Conservation (phyloP, 2,113 vertebrate species). For the Aptenodytes patagonicus region DNA sequence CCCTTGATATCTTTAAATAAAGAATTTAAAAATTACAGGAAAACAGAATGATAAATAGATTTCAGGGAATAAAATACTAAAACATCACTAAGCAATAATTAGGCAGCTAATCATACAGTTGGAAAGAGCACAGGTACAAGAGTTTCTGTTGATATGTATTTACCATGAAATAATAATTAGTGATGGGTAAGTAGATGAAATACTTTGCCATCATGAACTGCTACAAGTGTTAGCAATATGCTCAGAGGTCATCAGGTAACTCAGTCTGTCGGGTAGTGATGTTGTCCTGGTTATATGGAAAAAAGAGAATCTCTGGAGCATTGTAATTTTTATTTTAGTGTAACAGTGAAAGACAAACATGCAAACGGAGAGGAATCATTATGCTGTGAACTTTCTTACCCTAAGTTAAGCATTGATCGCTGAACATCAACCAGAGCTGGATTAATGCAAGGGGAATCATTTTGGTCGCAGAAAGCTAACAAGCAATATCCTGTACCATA, state of each 20-base stretch:
- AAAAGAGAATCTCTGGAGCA: background rate
- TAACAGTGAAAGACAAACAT: background rate
- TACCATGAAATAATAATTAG: background rate
- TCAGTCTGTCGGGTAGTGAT: background rate
- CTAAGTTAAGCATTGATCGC: background rate
- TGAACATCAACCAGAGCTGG: background rate
- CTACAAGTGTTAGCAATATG: background rate
- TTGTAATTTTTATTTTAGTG: background rate
- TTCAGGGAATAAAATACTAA: background rate
- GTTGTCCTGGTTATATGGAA: background rate
- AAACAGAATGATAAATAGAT: background rate
- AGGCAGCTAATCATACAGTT: background rate
- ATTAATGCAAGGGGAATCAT: background rate
- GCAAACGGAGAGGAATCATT: background rate
- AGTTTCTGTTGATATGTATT: background rate
- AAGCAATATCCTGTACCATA: background rate
- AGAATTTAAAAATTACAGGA: background rate
- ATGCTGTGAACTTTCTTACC: background rate
- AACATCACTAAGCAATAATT: background rate
- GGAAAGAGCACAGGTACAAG: background rate
- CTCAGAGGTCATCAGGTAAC: background rate
- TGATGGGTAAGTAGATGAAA: background rate
- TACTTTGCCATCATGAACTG: background rate
- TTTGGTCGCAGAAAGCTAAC: background rate
- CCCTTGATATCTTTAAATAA: background rate